A percentile compares a stretch with the other conserved stretches of the same genome.
These are phyloP conservation scores for Agrochola lota DNA, from an alignment of 2,888 invertebrate genomes.

Conservation along the genomic window DNA sequence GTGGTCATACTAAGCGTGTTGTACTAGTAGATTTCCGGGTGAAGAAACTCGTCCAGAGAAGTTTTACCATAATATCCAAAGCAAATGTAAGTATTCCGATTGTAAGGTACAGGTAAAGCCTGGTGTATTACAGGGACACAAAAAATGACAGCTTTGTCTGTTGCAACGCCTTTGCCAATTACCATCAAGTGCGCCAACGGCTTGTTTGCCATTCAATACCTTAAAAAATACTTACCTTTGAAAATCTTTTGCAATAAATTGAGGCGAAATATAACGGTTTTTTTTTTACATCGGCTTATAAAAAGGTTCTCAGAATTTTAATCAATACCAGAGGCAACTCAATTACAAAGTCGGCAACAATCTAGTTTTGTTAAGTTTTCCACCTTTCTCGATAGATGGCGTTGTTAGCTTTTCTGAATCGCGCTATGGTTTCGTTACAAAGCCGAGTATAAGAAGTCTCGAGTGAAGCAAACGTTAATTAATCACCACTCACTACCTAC, in stretches of 20 bases:
- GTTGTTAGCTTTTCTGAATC: slow-evolving; percentile 27
- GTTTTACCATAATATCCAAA: neutral
- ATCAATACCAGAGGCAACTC: neutral
- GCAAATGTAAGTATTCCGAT: neutral
- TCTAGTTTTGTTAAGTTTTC: neutral
- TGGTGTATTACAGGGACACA: neutral
- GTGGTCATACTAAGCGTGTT: too few relatives aligned
- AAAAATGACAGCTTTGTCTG: neutral
- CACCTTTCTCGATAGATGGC: slow-evolving; percentile 4
- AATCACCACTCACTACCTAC: neutral
- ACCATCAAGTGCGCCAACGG: neutral
- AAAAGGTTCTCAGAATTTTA: neutral
- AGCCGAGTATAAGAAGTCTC: neutral
- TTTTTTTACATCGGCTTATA: too few relatives aligned
- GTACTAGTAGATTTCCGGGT: neutral
- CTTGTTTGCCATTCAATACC: neutral
- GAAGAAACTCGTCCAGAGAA: neutral
- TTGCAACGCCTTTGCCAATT: neutral
- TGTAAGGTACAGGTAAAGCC: neutral
- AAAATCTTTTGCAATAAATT: neutral
- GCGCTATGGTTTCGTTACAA: slow-evolving; percentile 28
- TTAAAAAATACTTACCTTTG: neutral
- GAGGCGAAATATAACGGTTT: too few relatives aligned
- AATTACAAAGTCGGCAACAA: neutral
- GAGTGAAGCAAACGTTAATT: fast-evolving